Conservation (phyloP, 2,113 vertebrate species). For the Corythoichthys haematopterus region DNA sequence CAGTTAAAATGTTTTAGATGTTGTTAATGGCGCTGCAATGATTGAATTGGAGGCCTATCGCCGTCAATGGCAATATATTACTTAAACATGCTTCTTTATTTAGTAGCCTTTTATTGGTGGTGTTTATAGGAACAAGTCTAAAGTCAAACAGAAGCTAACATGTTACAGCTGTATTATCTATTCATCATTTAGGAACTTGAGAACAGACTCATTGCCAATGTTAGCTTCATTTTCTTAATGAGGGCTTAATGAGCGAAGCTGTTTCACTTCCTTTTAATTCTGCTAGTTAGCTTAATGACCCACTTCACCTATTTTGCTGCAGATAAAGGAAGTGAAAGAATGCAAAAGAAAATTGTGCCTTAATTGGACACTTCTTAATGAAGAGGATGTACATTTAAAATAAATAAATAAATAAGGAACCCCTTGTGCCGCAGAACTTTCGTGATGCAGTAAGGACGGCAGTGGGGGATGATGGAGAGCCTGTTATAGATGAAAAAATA, state of each 20-base stretch:
- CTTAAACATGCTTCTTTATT: background rate
- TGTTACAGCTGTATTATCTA: background rate
- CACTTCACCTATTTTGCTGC: background rate
- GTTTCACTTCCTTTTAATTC: slow-evolving; percentile 2
- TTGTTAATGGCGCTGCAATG: too few relatives aligned
- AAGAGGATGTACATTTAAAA: background rate
- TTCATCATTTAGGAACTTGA: background rate
- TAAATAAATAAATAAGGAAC: background rate
- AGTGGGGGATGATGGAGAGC: slow-evolving; percentile 71
- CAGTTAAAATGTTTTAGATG: too few relatives aligned
- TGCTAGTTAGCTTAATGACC: slow-evolving; percentile 3
- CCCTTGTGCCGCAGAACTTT: slow-evolving; percentile 75
- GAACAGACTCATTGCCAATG: background rate
- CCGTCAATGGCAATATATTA: too few relatives aligned
- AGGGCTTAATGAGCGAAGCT: background rate
- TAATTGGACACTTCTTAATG: slow-evolving; percentile 1
- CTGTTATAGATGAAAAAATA: slow-evolving; percentile 69
- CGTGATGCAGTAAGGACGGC: slow-evolving; percentile 72
- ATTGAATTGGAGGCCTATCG: too few relatives aligned
- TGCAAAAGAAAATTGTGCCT: background rate
- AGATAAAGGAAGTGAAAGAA: background rate
- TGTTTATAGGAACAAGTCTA: too few relatives aligned
- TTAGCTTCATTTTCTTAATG: background rate
- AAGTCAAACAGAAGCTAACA: background rate
- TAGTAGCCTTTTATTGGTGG: too few relatives aligned